Percentiles rank a stretch among this genome's conserved stretches.
These are phyloP conservation scores for Cantharis flavilabris DNA, from an alignment of 2,888 invertebrate species.

Conservation along the genomic window DNA sequence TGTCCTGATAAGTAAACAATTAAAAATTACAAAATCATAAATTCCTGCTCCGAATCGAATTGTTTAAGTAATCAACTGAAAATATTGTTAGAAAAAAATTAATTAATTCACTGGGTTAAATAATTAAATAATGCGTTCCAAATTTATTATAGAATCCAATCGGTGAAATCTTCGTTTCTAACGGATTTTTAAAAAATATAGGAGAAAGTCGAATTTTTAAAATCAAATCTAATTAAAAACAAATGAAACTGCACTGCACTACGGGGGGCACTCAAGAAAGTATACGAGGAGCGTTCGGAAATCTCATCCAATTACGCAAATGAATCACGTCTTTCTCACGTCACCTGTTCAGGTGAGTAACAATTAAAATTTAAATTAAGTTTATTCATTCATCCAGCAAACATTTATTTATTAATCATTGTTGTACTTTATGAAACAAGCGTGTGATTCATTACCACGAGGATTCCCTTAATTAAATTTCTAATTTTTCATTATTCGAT, in stretches of 20 bases:
- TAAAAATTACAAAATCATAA: background rate
- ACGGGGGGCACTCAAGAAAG: background rate
- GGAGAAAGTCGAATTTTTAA: background rate
- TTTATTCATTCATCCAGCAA: background rate
- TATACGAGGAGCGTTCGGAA: background rate
- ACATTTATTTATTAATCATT: background rate
- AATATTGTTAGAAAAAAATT: background rate
- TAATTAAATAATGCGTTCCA: background rate
- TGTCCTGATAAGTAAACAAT: background rate
- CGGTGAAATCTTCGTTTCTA: background rate
- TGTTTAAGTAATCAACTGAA: background rate
- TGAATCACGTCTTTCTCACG: background rate
- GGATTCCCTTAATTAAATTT: background rate
- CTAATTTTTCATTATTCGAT: background rate
- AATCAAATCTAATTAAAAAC: background rate
- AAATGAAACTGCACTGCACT: background rate
- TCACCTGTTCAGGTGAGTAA: background rate
- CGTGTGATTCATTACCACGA: background rate
- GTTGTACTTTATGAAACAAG: background rate
- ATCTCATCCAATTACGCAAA: background rate
- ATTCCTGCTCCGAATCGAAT: background rate
- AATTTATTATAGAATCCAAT: background rate
- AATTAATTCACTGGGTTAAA: background rate
- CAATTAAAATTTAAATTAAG: background rate
- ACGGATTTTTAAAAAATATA: background rate